Evolutionary conservation across 2,888 invertebrate species (phyloP).

Genomic region (Volucella zonaria): DNA sequence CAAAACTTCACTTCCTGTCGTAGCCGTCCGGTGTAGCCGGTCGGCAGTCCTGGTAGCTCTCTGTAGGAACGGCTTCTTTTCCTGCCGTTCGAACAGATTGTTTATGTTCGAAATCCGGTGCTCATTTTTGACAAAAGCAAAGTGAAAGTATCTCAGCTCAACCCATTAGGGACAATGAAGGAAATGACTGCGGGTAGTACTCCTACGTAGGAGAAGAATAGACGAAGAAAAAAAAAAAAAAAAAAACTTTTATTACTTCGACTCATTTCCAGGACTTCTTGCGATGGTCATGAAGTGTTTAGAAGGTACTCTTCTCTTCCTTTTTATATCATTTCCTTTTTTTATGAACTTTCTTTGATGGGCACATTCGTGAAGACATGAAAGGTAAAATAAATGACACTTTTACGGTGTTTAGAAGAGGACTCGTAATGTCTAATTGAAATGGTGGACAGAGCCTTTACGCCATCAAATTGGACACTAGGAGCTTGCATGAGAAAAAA

Average conservation of each 20-base stretch:
- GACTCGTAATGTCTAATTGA: too few relatives aligned
- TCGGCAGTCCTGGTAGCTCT: slow-evolving; percentile 7
- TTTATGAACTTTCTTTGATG: slow-evolving; percentile 2
- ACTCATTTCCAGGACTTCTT: slow-evolving; percentile 43
- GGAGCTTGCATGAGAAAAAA: too few relatives aligned
- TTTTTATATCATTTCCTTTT: not conserved
- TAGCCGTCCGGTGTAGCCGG: slow-evolving; percentile 13
- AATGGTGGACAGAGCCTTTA: too few relatives aligned
- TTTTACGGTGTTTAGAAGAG: not conserved
- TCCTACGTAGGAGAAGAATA: not conserved
- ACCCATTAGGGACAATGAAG: slow-evolving; percentile 59
- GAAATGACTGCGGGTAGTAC: slow-evolving; percentile 18
- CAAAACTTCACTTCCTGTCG: slow-evolving; percentile 46
- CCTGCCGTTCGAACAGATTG: slow-evolving; percentile 58
- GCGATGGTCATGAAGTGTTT: slow-evolving; percentile 42
- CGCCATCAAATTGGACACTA: too few relatives aligned
- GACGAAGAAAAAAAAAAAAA: not conserved
- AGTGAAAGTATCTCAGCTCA: slow-evolving; percentile 63
- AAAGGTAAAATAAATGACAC: slow-evolving; percentile 19
- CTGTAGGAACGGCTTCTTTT: too few relatives aligned
- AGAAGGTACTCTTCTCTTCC: slow-evolving; percentile 1
- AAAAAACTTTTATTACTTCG: slow-evolving; percentile 50
- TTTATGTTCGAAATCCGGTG: slow-evolving; percentile 62
- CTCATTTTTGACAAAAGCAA: slow-evolving; percentile 54
- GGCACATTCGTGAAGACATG: slow-evolving; percentile 20